phyloP scores from a whole-genome alignment of 2,888 invertebrate species.

The Tinea semifulvella region DNA sequence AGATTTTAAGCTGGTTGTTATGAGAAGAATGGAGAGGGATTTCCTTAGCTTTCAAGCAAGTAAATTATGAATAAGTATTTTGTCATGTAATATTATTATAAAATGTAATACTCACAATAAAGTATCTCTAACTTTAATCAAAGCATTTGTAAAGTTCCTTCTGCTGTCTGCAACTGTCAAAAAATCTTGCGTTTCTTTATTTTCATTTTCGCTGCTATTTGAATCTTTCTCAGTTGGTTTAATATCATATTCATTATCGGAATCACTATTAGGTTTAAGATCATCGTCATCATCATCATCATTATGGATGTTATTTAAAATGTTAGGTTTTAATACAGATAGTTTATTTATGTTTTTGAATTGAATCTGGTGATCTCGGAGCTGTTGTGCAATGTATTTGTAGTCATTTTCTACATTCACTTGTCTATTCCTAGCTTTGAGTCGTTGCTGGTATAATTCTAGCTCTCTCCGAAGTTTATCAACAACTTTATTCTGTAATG shows the following conservation, averaged over 20 bases:
- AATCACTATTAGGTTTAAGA: conserved; percentile 27
- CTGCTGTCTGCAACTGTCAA: conserved; percentile 43
- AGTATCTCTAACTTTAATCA: conserved; percentile 55
- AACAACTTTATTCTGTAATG: conserved; percentile 62
- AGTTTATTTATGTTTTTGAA: conserved; percentile 39
- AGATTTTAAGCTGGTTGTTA: too few species aligned
- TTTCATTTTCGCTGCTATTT: conserved; percentile 40
- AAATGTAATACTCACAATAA: conserved; percentile 53
- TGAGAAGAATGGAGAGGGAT: too few species aligned
- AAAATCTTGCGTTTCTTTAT: conserved; percentile 33
- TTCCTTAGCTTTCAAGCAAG: too few species aligned
- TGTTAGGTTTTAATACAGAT: conserved; percentile 55
- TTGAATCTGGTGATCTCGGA: conserved; percentile 51
- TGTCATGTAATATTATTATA: too few species aligned
- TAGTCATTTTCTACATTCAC: conserved; percentile 53
- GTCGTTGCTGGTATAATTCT: conserved; percentile 59
- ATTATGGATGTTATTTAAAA: conserved; percentile 54
- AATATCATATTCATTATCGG: conserved; percentile 47
- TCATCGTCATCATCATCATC: conserved; percentile 47
- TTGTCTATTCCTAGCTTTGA: conserved; percentile 52
- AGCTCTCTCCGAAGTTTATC: conserved; percentile 65
- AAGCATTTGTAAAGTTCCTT: conserved; percentile 49
- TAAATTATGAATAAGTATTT: too few species aligned
- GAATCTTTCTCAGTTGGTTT: conserved; percentile 49
- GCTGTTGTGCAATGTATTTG: conserved; percentile 51